A percentile compares a stretch with the other conserved stretches of the same genome.
Evolutionary conservation across 2,113 vertebrate species (phyloP).

Genomic region (Toxotes chatareus): DNA sequence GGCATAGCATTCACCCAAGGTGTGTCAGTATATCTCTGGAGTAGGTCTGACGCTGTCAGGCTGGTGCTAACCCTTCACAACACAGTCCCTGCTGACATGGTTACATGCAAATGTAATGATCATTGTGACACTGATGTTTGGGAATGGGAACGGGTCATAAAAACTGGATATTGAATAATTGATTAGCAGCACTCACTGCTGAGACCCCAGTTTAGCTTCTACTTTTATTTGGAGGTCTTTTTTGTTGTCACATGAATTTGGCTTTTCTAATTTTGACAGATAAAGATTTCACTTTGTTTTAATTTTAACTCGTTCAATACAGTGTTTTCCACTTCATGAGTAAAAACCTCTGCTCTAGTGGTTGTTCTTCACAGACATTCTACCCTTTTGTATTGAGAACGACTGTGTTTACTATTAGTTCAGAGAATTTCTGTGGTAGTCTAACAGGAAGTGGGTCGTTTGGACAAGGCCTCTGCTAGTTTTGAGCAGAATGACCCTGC

Average conservation of each 20-base stretch:
- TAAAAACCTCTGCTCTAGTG: not conserved
- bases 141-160: not conserved
- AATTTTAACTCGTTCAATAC: not conserved
- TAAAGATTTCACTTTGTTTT: not conserved
- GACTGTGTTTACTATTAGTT: not conserved
- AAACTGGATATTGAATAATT: not conserved
- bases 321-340: not conserved
- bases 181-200: not conserved
- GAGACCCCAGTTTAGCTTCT: not conserved
- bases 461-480: not conserved
- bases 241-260: not conserved
- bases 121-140: not conserved
- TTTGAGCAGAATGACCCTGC: not conserved
- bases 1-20: conserved; percentile 20
- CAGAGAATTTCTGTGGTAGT: not conserved
- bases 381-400: not conserved
- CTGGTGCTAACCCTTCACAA: conserved; percentile 9
- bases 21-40: conserved; percentile 11
- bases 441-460: conserved; percentile 4
- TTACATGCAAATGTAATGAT: not conserved
- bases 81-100: conserved; percentile 16
- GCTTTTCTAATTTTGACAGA: not conserved
- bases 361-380: not conserved
- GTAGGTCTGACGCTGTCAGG: not conserved
- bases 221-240: not conserved